A percentile compares a stretch with the other conserved stretches of the same genome.
phyloP scores from a whole-genome alignment of 2,888 invertebrate species.

The Entomobrya proxima region DNA sequence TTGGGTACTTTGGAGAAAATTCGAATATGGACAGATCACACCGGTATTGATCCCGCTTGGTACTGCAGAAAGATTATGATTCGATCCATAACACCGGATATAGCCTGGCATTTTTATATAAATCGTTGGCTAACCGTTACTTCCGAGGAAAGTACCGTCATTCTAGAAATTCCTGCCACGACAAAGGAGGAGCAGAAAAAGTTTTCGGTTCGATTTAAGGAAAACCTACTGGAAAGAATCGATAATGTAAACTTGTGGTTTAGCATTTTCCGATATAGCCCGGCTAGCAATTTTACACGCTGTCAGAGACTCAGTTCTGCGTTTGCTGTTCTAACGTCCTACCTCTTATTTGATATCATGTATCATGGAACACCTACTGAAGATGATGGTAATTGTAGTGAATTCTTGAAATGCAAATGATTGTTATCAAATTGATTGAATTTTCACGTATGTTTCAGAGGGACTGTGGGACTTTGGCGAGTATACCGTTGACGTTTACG shows the following conservation, averaged over 20 bases:
- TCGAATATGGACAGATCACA: conserved; percentile 70
- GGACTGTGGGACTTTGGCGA: conserved; percentile 45
- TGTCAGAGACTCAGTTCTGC: conserved; percentile 77
- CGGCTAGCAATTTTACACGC: conserved; percentile 76
- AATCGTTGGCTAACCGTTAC: conserved; percentile 66
- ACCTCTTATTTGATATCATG: conserved; percentile 76
- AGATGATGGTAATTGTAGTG: conserved; percentile 55
- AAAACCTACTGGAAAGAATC: conserved; percentile 74
- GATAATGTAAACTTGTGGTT: conserved; percentile 76
- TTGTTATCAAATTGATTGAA: not conserved
- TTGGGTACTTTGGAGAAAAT: conserved; percentile 70
- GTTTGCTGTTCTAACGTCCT: conserved; percentile 76
- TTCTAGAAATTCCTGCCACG: conserved; percentile 45
- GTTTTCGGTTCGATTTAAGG: conserved; percentile 54
- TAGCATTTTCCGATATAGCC: conserved; percentile 76
- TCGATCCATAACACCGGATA: conserved; percentile 25
- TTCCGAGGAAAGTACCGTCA: conserved; percentile 41
- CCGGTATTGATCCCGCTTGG: conserved; percentile 69
- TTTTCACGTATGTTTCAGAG: conserved; percentile 23
- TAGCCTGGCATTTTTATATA: conserved; percentile 65
- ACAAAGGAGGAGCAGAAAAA: conserved; percentile 17
- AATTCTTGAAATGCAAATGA: not conserved
- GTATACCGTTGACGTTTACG: conserved; percentile 5
- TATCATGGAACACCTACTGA: conserved; percentile 75
- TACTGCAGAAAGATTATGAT: conserved; percentile 69